Conservation (phyloP, 2,797 vertebrate genomes). For the Cichlasoma orientale region DNA sequence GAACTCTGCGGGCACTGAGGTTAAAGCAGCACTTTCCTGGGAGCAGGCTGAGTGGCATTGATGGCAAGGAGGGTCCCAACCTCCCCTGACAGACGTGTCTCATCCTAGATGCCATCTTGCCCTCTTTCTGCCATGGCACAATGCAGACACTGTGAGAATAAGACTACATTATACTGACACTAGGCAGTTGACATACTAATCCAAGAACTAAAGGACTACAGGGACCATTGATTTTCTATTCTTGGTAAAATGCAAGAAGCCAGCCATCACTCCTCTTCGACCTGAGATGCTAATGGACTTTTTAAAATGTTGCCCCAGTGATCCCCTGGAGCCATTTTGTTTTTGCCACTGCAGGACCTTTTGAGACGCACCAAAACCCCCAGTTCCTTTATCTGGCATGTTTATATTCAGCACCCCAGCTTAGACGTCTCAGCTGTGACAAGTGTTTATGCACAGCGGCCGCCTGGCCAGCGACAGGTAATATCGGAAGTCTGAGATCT, state of each 20-base stretch:
- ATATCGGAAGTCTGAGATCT: not conserved
- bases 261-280: constrained; percentile 58
- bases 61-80: constrained; percentile 72
- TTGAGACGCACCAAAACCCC: constrained; percentile 40
- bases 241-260: constrained; percentile 59
- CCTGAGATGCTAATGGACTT: constrained; percentile 69
- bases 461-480: constrained; percentile 10
- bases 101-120: constrained; percentile 53
- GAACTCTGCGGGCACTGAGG: constrained; percentile 61
- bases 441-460: constrained; percentile 16
- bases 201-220: constrained; percentile 63
- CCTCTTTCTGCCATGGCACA: constrained; percentile 43
- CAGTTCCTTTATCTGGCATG: constrained; percentile 39
- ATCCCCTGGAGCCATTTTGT: constrained; percentile 41
- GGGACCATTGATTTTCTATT: constrained; percentile 77
- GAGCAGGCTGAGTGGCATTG: constrained; percentile 73
- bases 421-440: constrained; percentile 16
- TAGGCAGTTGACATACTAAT: constrained; percentile 74
- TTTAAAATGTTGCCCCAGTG: constrained; percentile 57
- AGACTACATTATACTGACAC: constrained; percentile 66
- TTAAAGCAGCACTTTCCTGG: constrained; percentile 57
- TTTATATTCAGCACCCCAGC: constrained; percentile 43
- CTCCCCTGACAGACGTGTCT: constrained; percentile 74
- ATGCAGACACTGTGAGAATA: constrained; percentile 37
- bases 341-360: constrained; percentile 33